Base-by-base conservation (phyloP, 23 tunicate genomes). In the Diplosoma virens region DNA sequence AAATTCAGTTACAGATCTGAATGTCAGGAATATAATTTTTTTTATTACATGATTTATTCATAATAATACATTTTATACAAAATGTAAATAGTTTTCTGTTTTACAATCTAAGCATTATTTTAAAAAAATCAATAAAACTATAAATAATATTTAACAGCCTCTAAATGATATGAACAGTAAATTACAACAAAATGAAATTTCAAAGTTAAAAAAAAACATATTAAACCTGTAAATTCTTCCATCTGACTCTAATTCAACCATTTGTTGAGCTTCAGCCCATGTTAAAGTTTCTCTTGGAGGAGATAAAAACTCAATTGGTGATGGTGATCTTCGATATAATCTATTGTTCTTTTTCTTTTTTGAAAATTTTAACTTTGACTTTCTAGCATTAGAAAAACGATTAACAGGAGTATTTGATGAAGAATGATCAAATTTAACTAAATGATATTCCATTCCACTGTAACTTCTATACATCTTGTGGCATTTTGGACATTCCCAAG, bases 221-320 rank as follows among this genome's bases (percentile, higher is more conserved):
- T n/a, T n/a, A n/a, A n/a, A 92, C 97, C 92, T 80, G 66, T 76
- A 85, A 11, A 76, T 65, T 61, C 81, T 81, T 32, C 97, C 97
- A 25, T 94, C 91, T 17, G 86, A 74, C 50, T 87, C 99, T 16
- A 94, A 84, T 50, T 84, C 90, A 18, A 94, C 99, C 95, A 94
- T 79, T 56, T 84, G 58, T 55, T 87, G 95, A 18, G 99, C 95
- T 80, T 94, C 99, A 3, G 99, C 99, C 95, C 95, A 87, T 1
- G 99, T 87, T 24, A 93, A 66, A 2, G 87, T 93, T 20, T 87
- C 89, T 17, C 81, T 67, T n/a, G 90, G 47, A 22, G 90, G 82
- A 23, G 90, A 37, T 18, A 50, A 53, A 69, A 88, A 79, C 31
- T 80, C 86, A 37, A 84, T 23, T 33, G 97, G 90, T 1, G 90